Evolutionary conservation across 2,888 invertebrate species (phyloP), one percentile per base, ranked within the genome.

Genomic region (Scaeva pyrastri): DNA sequence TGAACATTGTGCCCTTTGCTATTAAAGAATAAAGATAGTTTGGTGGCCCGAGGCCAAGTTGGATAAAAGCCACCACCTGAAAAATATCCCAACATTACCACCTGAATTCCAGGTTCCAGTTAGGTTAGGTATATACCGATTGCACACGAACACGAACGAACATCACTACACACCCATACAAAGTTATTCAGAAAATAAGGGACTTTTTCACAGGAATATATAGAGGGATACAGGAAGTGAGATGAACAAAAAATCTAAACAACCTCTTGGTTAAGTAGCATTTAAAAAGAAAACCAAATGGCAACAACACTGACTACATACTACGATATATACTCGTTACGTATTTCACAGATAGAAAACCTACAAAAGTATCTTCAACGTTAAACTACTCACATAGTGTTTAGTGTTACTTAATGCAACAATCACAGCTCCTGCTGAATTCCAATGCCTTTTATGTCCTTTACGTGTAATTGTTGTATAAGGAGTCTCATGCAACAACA

Each of bases 51-150:
- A 60, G 48, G 60, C 31, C 36, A 64, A 60, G 58, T 77, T 60
- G 39, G 39, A 70, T 60, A n/a, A 77, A 77, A 70, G 21, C 31
- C 31, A 31, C 71, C 76, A 77, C 60, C 76, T 71, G 58, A 43
- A 60, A 71, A 31, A 36, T 48, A 64, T 64, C 31, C 64, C 26
- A 68, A 48, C 26, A 26, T 5, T 39, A 39, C 62, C 6, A 68
- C 39, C 36, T 31, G 31, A 21, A 31, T 31, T 31, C 31, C 5
- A 31, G 31, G 31, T 31, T 5, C 5, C 8, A 31, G 4, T 6
- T 26, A 26, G 4, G 26, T 26, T n/a, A n/a, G n/a, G n/a, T n/a
- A n/a, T n/a, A n/a, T n/a, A n/a, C n/a, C n/a, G n/a, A n/a, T n/a
- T n/a, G n/a, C n/a, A n/a, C n/a, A n/a, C n/a, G n/a, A n/a, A n/a